These are phyloP conservation scores for Ostrea edulis DNA, from an alignment of 1,140 invertebrate genomes.

Conservation along the genomic window DNA sequence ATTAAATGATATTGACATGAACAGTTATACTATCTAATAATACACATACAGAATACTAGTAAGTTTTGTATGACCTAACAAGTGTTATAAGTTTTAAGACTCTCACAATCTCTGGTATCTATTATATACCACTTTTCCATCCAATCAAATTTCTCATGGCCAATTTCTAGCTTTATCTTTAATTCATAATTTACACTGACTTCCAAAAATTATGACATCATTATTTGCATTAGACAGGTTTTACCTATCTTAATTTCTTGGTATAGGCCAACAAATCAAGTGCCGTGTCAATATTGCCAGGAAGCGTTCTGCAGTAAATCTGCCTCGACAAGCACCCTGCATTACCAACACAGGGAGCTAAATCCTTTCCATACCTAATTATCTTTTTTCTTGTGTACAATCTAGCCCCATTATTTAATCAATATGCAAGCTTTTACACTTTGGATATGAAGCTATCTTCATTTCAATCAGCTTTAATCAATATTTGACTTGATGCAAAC, in stretches of 20 bases:
- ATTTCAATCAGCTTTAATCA: conserved; percentile 34
- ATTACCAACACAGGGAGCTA: background rate
- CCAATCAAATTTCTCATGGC: no score
- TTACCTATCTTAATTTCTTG: background rate
- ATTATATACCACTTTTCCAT: no score
- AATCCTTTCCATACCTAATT: conserved; percentile 9
- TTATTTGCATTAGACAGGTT: background rate
- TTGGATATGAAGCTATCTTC: conserved; percentile 21
- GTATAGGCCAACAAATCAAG: background rate
- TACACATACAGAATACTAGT: no score
- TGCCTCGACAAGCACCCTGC: background rate
- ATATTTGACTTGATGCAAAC: conserved; percentile 28
- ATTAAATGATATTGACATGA: no score
- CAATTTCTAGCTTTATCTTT: no score
- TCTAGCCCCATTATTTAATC: conserved; percentile 28
- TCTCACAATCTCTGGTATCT: no score
- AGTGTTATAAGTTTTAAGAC: no score
- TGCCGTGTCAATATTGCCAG: background rate
- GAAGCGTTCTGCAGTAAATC: background rate
- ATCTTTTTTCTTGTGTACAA: conserved; percentile 33
- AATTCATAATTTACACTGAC: background rate
- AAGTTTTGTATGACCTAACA: no score
- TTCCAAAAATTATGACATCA: background rate
- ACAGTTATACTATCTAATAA: no score
- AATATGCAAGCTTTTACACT: conserved; percentile 39